Evolutionary conservation across 2,797 vertebrate species (phyloP), one percentile per base, ranked within the genome.

Genomic region (Neomorphus geoffroyi): DNA sequence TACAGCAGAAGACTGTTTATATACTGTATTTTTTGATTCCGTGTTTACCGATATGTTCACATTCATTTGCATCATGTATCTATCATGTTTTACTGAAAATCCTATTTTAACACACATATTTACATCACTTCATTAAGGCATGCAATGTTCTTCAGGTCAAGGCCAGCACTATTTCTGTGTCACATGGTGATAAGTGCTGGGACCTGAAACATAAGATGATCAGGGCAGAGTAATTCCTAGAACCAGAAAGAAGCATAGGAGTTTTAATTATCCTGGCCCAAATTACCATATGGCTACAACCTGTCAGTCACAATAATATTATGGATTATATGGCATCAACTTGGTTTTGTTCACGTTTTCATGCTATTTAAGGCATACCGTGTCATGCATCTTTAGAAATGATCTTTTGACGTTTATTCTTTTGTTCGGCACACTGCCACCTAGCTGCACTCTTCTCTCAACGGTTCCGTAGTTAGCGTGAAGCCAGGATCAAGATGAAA

Each of bases 351-450:
- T 62, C 27, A 45, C 9, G 5, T 72, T 85, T 95, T 66, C 7
- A 2, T 67, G 60, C 51, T 80, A 5, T 75, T 79, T 75, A 64
- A 81, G 60, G 13, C 64, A 32, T 39, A 3, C 11, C 45, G 13
- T 66, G 18, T 39, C 62, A 66, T 12, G 18, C 32, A 16, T 57
- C 28, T 71, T 71, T 56, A 86, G 28, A 91, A 93, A 22, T 10
- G 0, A 0, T 57, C 21, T 30, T 81, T 87, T 70, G n/a, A 10
- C 46, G 33, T 41, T 50, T 32, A 41, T 81, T 79, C 58, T 75
- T 93, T 81, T 33, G 28, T 72, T 90, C 92, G 96, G 85, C 90
- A 71, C 46, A 22, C 32, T 91, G 80, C 62, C 88, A 92, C 37
- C 53, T 90, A 88, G 77, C 88, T 77, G 62, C 23, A 39, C 1